A percentile compares a stretch with the other conserved stretches of the same genome.
Conservation (phyloP, 2,797 vertebrate species). For the Sebastes iracundus region DNA sequence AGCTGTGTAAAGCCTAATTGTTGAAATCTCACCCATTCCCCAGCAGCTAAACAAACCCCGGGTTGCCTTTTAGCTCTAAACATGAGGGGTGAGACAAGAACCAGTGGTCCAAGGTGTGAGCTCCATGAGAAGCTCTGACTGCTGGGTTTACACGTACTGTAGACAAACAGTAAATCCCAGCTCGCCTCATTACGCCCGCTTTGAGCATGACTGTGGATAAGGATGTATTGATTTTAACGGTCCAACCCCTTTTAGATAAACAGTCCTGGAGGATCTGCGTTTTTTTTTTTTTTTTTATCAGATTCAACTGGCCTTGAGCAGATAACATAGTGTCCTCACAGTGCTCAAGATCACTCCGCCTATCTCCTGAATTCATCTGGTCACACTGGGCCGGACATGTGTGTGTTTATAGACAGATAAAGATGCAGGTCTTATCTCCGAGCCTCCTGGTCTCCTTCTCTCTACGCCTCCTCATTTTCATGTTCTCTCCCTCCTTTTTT, state of each 20-base stretch:
- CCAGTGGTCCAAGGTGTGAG: background rate
- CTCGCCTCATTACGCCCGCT: slow-evolving; percentile 52
- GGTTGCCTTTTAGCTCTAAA: slow-evolving; percentile 7
- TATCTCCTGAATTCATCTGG: slow-evolving; percentile 53
- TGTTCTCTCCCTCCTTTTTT: background rate
- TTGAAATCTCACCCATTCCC: background rate
- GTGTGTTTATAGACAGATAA: slow-evolving; percentile 60
- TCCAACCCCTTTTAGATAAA: slow-evolving; percentile 58
- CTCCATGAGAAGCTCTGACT: slow-evolving; percentile 2
- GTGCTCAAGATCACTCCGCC: slow-evolving; percentile 29
- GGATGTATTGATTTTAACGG: slow-evolving; percentile 60
- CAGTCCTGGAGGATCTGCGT: slow-evolving; percentile 39
- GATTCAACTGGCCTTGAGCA: slow-evolving; percentile 36
- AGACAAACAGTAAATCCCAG: slow-evolving; percentile 45
- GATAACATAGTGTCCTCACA: slow-evolving; percentile 52
- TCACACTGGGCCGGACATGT: slow-evolving; percentile 33
- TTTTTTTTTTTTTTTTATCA: slow-evolving; percentile 37
- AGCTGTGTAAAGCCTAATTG: background rate
- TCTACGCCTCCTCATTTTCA: slow-evolving; percentile 30
- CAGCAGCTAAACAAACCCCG: background rate
- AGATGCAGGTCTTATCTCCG: slow-evolving; percentile 54
- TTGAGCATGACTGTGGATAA: slow-evolving; percentile 49
- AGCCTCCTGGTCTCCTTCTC: slow-evolving; percentile 20
- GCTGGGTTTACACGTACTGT: slow-evolving; percentile 6
- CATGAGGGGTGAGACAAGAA: background rate